Base-by-base conservation (phyloP, 2,797 vertebrate species). In the Bothrops alternatus region DNA sequence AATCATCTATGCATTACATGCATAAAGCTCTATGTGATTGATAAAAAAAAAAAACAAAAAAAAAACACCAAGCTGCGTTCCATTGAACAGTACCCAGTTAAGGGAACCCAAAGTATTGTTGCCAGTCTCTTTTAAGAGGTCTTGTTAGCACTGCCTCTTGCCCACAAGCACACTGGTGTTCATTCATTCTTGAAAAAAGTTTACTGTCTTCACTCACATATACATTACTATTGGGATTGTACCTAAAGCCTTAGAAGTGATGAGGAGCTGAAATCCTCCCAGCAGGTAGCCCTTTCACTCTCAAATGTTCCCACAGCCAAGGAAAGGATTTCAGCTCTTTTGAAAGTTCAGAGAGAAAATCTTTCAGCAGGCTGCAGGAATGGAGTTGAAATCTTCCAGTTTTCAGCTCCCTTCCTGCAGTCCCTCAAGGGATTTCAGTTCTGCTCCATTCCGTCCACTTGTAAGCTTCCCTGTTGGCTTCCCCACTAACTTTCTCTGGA, bases 241-340 rank as follows among this genome's bases (percentile, higher is more conserved):
- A 95, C 95, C 96, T 96, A 96, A 94, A 95, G 0, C 91, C 92
- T 61, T 93, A 94, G 94, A 25, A 78, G 23, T 6, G 85, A 56
- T 37, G 69, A 73, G 69, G 69, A 37, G 65, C 65, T 73, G n/a
- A 73, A 73, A 37, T 73, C 14, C 65, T 73, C n/a, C 61, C 16
- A 73, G n/a, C n/a, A 16, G 69, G 16, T 32, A 73, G 16, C 65
- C 69, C 69, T 37, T 73, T 73, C 32, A 20, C 32, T 73, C 32
- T 73, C 16, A 73, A 73, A 37, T 37, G 6, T 73, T 73, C 69
- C 32, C 32, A 6, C 6, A 37, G n/a, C n/a, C n/a, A 14, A 20
- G 69, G 32, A 73, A 73, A 73, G 32, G 69, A 37, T 73, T 73
- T 73, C 69, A 73, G 69, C 16, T 73, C n/a, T 16, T 37, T 73